Conservation (phyloP, 2,888 invertebrate species). For the Pandemis heparana region DNA sequence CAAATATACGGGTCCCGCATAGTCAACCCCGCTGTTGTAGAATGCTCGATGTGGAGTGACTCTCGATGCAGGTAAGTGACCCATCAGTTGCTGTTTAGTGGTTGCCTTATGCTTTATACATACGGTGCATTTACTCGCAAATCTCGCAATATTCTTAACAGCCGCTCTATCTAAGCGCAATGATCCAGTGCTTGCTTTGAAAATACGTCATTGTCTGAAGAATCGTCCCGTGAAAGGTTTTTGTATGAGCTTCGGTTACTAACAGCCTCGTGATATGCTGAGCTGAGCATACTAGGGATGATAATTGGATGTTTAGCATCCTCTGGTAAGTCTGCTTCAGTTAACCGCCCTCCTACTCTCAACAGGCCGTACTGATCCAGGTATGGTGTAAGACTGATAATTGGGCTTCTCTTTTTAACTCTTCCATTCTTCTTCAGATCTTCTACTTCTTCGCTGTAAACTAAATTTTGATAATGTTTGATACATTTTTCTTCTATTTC, state of each 20-base stretch:
- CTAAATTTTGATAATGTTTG: too few species aligned
- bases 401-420: constrained; percentile 23
- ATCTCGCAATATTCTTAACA: not conserved
- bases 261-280: constrained; percentile 37
- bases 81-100: not conserved
- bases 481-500: constrained; percentile 8
- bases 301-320: constrained; percentile 44
- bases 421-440: constrained; percentile 8
- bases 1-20: too few species aligned
- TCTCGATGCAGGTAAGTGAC: too few species aligned
- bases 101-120: constrained; percentile 1
- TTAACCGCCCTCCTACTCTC: constrained; percentile 41
- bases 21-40: too few species aligned
- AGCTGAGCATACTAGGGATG: constrained; percentile 39
- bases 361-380: constrained; percentile 39
- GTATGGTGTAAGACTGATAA: constrained; percentile 34
- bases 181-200: constrained; percentile 23
- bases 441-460: constrained; percentile 8
- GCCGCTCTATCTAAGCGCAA: constrained; percentile 7
- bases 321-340: too few species aligned
- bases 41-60: too few species aligned
- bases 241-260: constrained; percentile 42
- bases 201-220: constrained; percentile 23
- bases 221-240: constrained; percentile 40
- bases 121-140: constrained; percentile 1